Percentiles rank a stretch among this genome's conserved stretches.
Conservation (phyloP, 1,140 invertebrate genomes). For the Drosophila ohnishii region DNA sequence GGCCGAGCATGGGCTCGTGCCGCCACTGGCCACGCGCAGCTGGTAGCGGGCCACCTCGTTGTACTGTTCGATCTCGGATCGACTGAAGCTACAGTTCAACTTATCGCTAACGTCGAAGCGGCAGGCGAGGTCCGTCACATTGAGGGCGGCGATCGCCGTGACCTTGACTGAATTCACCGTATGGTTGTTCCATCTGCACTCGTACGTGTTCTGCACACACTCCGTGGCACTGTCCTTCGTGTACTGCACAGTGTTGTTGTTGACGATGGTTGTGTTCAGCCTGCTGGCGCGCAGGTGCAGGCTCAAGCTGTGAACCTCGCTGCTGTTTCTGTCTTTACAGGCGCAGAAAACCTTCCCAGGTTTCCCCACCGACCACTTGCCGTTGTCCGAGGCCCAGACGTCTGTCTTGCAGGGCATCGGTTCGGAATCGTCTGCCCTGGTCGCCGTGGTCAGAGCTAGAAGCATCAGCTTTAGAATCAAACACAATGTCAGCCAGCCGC, state of each 20-base stretch:
- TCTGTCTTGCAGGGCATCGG: accelerated
- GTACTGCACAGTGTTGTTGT: neutral
- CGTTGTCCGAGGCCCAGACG: neutral
- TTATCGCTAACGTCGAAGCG: neutral
- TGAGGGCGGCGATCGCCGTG: neutral
- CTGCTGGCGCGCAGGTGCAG: accelerated
- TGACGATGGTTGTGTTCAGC: neutral
- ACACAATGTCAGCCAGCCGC: neutral
- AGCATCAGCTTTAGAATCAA: constrained; percentile 2
- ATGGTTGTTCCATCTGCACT: neutral
- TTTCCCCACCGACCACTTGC: neutral
- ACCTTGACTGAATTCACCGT: accelerated
- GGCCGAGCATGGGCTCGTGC: neutral
- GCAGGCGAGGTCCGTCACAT: neutral
- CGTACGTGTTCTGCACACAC: neutral
- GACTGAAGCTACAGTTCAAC: constrained; percentile 3
- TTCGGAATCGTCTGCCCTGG: neutral
- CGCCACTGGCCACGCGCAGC: neutral
- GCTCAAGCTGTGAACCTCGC: neutral
- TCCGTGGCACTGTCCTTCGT: neutral
- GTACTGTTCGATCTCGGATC: neutral
- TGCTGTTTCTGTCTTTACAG: neutral
- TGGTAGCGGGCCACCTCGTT: neutral
- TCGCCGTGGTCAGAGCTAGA: neutral
- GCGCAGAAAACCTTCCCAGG: neutral